Conservation (phyloP, 2,113 vertebrate species). For the Rattus norvegicus region GRCr8 NC_086021.1:87185501-87186000, state of each 20-base stretch:
- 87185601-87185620: background rate
- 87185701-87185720: background rate
- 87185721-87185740: background rate
- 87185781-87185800: background rate
- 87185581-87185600: background rate
- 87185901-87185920: background rate
- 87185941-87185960: background rate
- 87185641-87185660: constrained; percentile 13
- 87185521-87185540: too few relatives aligned
- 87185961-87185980: background rate
- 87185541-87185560: background rate
- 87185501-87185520: background rate
- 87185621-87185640: background rate
- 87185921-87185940: background rate
- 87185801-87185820: background rate
- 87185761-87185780: background rate
- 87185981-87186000: background rate
- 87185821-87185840: background rate
- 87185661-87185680: constrained; percentile 19
- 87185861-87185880: accelerated
- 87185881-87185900: background rate
- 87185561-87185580: background rate
- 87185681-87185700: background rate
- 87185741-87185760: background rate
- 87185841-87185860: background rate